phyloP scores from a whole-genome alignment of 2,113 vertebrate genomes.

The Lamprotornis superbus region DNA sequence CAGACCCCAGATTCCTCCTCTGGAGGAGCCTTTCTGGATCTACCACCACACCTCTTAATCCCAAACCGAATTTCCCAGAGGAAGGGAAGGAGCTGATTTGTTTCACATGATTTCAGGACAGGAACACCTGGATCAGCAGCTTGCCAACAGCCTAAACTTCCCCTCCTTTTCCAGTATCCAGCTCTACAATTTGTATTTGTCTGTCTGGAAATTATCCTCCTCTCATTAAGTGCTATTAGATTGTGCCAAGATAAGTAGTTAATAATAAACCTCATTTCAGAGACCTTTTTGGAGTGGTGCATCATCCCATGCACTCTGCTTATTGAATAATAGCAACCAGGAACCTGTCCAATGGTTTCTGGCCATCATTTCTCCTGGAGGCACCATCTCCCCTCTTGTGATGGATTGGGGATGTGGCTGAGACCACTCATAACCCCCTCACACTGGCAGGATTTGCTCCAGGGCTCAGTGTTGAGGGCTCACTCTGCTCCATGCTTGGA shows the following conservation, averaged over 20 bases:
- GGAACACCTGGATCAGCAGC: not conserved
- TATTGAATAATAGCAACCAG: not conserved
- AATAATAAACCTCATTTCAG: not conserved
- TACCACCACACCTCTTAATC: not conserved
- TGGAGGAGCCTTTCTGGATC: not conserved
- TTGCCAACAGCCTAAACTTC: not conserved
- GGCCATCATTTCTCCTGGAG: not conserved
- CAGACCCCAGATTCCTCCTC: not conserved
- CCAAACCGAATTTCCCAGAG: not conserved
- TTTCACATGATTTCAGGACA: not conserved
- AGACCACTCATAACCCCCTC: not conserved
- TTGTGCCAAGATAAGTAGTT: not conserved
- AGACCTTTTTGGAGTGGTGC: not conserved
- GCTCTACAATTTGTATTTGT: not conserved
- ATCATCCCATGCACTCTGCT: not conserved
- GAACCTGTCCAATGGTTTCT: not conserved
- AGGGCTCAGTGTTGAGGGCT: not conserved
- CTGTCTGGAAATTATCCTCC: not conserved
- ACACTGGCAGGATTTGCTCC: not conserved
- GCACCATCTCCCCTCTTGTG: not conserved
- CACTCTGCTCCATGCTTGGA: accelerated
- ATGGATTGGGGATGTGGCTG: not conserved
- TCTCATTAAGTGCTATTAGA: not conserved
- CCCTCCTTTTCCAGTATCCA: not conserved
- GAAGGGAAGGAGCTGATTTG: not conserved